Conservation (phyloP, 2,888 invertebrate genomes). For the Autographa pulchrina region DNA sequence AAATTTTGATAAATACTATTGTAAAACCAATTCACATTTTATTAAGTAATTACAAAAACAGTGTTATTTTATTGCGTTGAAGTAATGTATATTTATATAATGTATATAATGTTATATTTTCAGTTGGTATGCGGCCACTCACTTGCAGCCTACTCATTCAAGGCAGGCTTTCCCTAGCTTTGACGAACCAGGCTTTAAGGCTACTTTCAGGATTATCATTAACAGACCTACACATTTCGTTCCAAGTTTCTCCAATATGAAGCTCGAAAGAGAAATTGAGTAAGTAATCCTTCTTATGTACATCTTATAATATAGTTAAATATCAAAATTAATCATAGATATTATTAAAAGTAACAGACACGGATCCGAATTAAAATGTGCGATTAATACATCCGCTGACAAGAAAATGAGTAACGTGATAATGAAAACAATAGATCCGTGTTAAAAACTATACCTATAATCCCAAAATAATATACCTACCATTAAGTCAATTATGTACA, state of each 20-base stretch:
- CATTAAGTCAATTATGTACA: too few species aligned
- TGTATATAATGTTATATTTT: conserved; percentile 27
- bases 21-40: too few species aligned
- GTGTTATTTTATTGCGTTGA: too few species aligned
- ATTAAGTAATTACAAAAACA: too few species aligned
- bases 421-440: neutral
- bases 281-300: conserved; percentile 60
- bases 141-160: conserved; percentile 94
- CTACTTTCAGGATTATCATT: conserved; percentile 89
- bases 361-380: neutral
- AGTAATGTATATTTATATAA: too few species aligned
- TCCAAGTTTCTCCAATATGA: conserved; percentile 82
- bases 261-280: conserved; percentile 58
- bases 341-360: neutral
- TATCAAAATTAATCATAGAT: neutral
- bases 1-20: neutral
- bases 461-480: too few species aligned
- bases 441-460: too few species aligned
- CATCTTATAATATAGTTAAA: neutral
- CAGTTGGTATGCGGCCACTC: conserved; percentile 94
- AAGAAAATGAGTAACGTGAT: neutral
- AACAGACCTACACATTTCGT: conserved; percentile 75
- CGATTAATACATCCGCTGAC: neutral
- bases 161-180: conserved; percentile 95
- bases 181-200: conserved; percentile 92